Conservation (phyloP, 2,113 vertebrate species). For the Crocuta crocuta region DNA sequence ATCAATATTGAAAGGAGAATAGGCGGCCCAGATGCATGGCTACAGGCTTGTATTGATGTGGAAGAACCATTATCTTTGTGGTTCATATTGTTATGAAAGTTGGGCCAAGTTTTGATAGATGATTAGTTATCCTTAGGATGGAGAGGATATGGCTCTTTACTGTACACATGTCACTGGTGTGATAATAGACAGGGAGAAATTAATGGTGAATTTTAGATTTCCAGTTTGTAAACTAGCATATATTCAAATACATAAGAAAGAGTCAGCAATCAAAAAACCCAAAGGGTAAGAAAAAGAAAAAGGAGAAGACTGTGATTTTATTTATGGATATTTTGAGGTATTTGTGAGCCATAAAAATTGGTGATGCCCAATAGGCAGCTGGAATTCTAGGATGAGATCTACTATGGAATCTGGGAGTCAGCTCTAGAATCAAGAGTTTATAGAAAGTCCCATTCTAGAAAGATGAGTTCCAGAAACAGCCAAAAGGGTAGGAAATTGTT, state of each 20-base stretch:
- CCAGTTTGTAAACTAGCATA: background rate
- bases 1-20: background rate
- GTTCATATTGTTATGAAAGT: background rate
- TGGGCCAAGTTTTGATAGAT: background rate
- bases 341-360: background rate
- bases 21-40: background rate
- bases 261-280: background rate
- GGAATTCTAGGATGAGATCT: background rate
- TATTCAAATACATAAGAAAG: background rate
- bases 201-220: background rate
- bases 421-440: background rate
- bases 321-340: background rate
- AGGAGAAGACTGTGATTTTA: background rate
- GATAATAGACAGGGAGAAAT: background rate
- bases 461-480: background rate
- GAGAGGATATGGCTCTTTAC: background rate
- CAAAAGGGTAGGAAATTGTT: background rate
- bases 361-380: background rate
- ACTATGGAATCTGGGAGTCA: accelerated
- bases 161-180: background rate
- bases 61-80: background rate
- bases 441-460: background rate
- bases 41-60: background rate
- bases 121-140: background rate
- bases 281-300: background rate